A percentile compares a stretch with the other conserved stretches of the same genome.
Evolutionary conservation across 2,888 invertebrate genomes (phyloP).

Genomic region (Lasioglossum vierecki): DNA sequence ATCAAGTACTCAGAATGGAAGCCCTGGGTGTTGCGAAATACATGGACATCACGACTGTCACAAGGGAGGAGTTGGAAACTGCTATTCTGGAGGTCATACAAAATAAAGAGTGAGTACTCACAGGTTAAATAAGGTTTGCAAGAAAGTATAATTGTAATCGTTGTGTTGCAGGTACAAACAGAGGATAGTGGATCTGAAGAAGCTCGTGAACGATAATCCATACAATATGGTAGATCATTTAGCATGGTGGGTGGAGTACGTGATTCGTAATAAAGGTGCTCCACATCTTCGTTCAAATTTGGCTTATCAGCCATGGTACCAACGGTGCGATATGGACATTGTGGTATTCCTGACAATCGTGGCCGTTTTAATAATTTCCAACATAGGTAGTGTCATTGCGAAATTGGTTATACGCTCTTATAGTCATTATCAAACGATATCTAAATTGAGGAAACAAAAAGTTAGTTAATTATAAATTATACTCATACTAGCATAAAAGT

Average conservation of each 20-base stretch:
- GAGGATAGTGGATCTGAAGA: conserved; percentile 40
- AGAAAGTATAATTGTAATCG: not conserved
- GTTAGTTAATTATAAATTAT: not conserved
- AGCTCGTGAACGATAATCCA: conserved; percentile 54
- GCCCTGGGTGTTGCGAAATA: conserved; percentile 59
- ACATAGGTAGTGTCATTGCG: not conserved
- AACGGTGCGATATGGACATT: conserved; percentile 67
- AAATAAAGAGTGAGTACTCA: conserved; percentile 59
- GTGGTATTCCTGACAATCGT: conserved; percentile 57
- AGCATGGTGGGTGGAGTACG: conserved; percentile 72
- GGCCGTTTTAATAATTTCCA: not conserved
- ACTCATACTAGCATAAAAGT: not conserved
- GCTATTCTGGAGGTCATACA: conserved; percentile 61
- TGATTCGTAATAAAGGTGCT: conserved; percentile 70
- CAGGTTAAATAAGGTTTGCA: not conserved
- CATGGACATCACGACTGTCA: conserved; percentile 52
- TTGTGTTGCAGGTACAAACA: conserved; percentile 68
- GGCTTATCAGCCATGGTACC: conserved; percentile 66
- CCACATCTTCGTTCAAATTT: conserved; percentile 60
- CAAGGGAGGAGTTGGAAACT: conserved; percentile 41
- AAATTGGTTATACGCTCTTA: not conserved
- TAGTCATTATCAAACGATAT: not conserved
- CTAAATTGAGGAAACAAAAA: not conserved
- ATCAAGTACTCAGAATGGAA: conserved; percentile 57
- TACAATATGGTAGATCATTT: conserved; percentile 61